phyloP scores from a whole-genome alignment of 37 sponge, comb jelly and placozoan genomes.

The Amphimedon queenslandica region DNA sequence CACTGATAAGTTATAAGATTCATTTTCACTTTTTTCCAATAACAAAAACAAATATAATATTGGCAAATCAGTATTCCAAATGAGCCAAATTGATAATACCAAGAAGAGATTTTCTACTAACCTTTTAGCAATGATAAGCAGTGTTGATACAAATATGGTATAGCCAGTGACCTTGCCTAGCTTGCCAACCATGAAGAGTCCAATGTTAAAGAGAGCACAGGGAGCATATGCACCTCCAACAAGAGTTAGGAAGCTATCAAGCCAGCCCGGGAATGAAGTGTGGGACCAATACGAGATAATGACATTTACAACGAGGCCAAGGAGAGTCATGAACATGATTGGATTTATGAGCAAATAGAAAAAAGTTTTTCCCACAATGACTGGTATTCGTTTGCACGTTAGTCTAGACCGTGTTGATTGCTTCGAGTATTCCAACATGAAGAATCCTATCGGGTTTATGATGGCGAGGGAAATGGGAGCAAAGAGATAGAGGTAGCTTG shows the following conservation, averaged over 20 bases:
- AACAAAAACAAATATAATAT: not conserved
- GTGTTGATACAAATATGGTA: slow-evolving; percentile 17
- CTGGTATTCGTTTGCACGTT: not conserved
- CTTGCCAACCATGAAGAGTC: slow-evolving; percentile 75
- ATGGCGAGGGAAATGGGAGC: slow-evolving; percentile 57
- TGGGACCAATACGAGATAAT: slow-evolving; percentile 31
- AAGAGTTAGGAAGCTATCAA: slow-evolving; percentile 31
- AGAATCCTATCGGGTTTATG: slow-evolving; percentile 64
- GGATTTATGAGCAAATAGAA: slow-evolving; percentile 49
- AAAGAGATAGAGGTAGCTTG: slow-evolving; percentile 71
- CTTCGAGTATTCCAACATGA: slow-evolving; percentile 50
- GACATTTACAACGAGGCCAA: slow-evolving; percentile 56
- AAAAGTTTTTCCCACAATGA: slow-evolving; percentile 21
- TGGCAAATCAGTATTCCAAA: not conserved
- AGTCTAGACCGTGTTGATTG: slow-evolving; percentile 1
- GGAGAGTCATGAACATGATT: slow-evolving; percentile 62
- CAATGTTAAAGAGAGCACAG: slow-evolving; percentile 64
- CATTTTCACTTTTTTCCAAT: too few relatives aligned
- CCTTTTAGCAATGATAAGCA: slow-evolving; percentile 54
- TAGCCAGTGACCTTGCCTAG: slow-evolving; percentile 40
- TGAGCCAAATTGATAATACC: not conserved
- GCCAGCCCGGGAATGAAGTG: slow-evolving; percentile 20
- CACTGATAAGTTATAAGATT: too few relatives aligned
- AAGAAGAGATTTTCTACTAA: slow-evolving; percentile 7
- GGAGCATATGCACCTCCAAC: slow-evolving; percentile 59